Base-by-base conservation (phyloP, 2,888 invertebrate genomes). In the Agelastica alni region DNA sequence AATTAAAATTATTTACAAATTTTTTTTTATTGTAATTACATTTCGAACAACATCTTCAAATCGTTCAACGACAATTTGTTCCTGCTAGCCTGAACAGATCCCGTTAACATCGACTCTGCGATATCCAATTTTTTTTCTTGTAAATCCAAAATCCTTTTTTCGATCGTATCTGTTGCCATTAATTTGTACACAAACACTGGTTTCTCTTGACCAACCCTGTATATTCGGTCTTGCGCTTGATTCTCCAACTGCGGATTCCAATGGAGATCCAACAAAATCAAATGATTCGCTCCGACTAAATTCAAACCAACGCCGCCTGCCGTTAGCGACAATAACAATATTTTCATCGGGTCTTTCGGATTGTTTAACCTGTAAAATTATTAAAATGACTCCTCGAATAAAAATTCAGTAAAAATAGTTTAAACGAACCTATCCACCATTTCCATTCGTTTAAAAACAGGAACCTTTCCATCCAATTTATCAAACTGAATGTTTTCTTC, bases 231-330 rank as follows among this genome's bases (percentile, higher is more conserved):
- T 78, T 92, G 93, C 0, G 96, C 97, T 76, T 97, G 97, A 34
- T 87, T 83, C 77, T 98, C 97, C 37, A 97, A 78, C 70, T 96
- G 96, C 0, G 97, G 97, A 82, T 97, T 98, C 95, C 96, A 98
- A 77, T 97, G 96, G 46, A 94, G 83, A 78, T 98, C 97, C 14
- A 95, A 76, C 22, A 98, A 79, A 20, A 96, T 82, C 39, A 98
- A 81, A 75, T 97, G 93, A 80, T 92, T 96, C 0, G 89, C 97
- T 2, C 96, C 97, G 51, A 91, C 83, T 47, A 97, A 81, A 80
- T 98, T 97, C 9, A 98, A 80, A 0, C 97, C 97, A 10, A 96
- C 95, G 17, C 96, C 97, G 39, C 96, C 97, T 32, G 97, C 96
- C 54, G 90, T 89, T 18, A 97, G 79, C 0, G 96, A 96, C 0